phyloP scores from a whole-genome alignment of 2,113 vertebrate species.

The Phylloscopus trochilus region DNA sequence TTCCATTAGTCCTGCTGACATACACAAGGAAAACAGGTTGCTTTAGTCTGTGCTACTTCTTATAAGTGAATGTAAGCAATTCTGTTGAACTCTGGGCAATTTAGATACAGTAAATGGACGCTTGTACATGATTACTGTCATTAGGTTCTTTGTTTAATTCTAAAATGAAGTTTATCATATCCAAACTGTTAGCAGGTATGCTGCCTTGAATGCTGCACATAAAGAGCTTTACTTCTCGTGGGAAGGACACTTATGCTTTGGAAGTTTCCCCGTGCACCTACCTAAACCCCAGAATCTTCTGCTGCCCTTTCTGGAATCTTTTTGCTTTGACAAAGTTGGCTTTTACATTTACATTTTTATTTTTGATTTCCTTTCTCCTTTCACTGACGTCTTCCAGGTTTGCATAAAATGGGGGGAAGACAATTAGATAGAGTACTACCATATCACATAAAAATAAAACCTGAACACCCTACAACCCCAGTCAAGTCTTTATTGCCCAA shows the following conservation, averaged over 20 bases:
- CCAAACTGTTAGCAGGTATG: constrained; percentile 31
- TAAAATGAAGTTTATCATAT: constrained; percentile 44
- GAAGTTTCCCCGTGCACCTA: neutral
- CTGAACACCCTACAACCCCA: neutral
- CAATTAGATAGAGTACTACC: neutral
- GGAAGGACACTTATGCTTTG: neutral
- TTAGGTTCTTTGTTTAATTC: constrained; percentile 43
- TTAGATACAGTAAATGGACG: constrained; percentile 47
- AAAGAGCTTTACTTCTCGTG: neutral
- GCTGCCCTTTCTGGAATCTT: neutral
- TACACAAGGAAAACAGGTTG: neutral
- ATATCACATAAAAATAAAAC: neutral
- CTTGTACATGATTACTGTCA: constrained; percentile 46
- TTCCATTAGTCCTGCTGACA: constrained; percentile 48
- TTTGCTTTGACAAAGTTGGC: neutral
- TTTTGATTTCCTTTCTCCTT: neutral
- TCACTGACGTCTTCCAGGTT: neutral
- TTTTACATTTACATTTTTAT: neutral
- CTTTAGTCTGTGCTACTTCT: neutral
- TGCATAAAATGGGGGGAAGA: neutral
- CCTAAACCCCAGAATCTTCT: neutral
- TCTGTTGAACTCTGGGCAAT: constrained; percentile 50
- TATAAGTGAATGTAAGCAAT: neutral
- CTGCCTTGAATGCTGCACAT: neutral
- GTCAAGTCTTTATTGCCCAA: neutral